Base-by-base conservation (phyloP, 2,888 invertebrate genomes). In the Hypena proboscidalis region DNA sequence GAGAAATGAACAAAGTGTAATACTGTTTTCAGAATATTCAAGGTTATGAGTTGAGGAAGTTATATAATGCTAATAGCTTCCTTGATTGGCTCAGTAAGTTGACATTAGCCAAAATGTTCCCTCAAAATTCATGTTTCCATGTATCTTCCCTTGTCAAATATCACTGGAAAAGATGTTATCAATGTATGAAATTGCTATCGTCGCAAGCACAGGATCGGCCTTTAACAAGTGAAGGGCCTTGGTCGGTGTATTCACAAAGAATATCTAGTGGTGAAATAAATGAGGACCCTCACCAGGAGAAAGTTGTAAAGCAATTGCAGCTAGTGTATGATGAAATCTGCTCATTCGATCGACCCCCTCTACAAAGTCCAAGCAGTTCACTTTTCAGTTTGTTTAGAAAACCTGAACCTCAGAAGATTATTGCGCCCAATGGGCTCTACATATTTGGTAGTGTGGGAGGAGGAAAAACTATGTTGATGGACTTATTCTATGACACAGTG, bases 381-480 rank as follows among this genome's bases (percentile, higher is more conserved):
- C 48, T 90, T 10, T 85, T 89, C 50, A 85, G 67, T 38, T 82
- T 87, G 45, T 90, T 90, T 61, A 83, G 48, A 53, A 85, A 69
- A 65, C 69, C 67, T 45, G 70, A 82, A 55, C 83, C 91, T 1
- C 72, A 72, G 33, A 91, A 90, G 53, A 83, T 89, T 15, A 81
- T 90, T 50, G 91, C 92, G 22, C 96, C 96, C 0, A 94, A 94
- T 81, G 98, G 98, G 3, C 85, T 98, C 6, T 98, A 98, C 74
- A 94, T 98, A 45, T 94, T 95, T 85, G 98, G 98, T 40, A 95
- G 97, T 73, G 97, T 97, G 52, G 97, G 98, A 29, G 97, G 97
- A 64, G 99, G 99, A 27, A 99, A 99, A 92, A 99, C 99, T 3
- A 99, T 99, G 95, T 89, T 99, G 43, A 99, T 99, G 99, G 99